phyloP scores from a whole-genome alignment of 2,113 vertebrate genomes.

The Callopanchax toddi region DNA sequence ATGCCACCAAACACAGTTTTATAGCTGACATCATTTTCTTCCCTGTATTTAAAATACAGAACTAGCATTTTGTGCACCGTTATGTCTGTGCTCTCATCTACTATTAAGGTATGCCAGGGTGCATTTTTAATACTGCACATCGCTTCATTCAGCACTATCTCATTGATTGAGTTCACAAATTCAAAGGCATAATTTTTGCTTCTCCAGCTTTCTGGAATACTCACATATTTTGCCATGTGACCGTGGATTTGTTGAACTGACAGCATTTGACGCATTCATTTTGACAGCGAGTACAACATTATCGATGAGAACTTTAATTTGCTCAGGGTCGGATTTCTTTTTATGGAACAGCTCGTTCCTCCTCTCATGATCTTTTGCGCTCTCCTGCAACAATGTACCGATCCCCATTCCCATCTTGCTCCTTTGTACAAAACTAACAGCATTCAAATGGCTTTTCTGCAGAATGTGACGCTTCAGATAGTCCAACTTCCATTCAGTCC shows the following conservation, averaged over 20 bases:
- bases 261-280: slow-evolving; percentile 1
- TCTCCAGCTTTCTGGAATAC: no score
- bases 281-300: background rate
- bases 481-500: slow-evolving; percentile 30
- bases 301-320: background rate
- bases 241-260: slow-evolving; percentile 1
- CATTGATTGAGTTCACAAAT: no score
- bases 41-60: no score
- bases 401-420: slow-evolving; percentile 6
- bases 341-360: background rate
- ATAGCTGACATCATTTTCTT: no score
- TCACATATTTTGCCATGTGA: no score
- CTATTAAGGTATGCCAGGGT: no score
- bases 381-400: slow-evolving; percentile 14
- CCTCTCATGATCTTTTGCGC: background rate
- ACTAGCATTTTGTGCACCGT: no score
- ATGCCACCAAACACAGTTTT: no score
- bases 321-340: background rate
- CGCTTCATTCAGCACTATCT: no score
- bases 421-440: slow-evolving; percentile 21
- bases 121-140: no score
- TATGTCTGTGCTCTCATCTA: no score
- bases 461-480: slow-evolving; percentile 22
- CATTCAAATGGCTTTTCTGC: slow-evolving; percentile 32
- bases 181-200: no score